phyloP scores from a whole-genome alignment of 2,888 invertebrate genomes.

The Himalopsyche kuldschensis region DNA sequence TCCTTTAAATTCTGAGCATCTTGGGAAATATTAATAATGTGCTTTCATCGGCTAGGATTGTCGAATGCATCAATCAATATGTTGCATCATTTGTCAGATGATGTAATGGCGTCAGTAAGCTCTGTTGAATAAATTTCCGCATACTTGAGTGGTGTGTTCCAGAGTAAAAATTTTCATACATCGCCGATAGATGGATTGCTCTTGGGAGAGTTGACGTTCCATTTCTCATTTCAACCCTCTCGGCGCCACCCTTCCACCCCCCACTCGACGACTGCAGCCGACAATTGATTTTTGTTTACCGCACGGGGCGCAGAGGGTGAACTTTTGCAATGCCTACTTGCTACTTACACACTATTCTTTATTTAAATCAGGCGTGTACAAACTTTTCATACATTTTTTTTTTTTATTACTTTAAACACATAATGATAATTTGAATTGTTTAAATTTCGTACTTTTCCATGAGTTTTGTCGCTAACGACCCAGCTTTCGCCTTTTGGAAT shows the following conservation, averaged over 20 bases:
- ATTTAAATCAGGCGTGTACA: not conserved
- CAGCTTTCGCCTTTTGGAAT: too few species aligned
- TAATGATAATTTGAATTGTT: too few species aligned
- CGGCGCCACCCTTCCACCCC: not conserved
- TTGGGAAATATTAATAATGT: too few species aligned
- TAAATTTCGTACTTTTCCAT: too few species aligned
- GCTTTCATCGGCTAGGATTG: not conserved
- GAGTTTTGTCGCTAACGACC: too few species aligned
- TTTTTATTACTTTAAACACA: too few species aligned
- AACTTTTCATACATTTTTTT: too few species aligned
- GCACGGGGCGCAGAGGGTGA: conserved; percentile 8
- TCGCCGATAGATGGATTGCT: conserved; percentile 20
- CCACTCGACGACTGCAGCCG: not conserved
- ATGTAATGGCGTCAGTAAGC: not conserved
- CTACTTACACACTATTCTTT: not conserved
- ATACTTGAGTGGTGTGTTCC: not conserved
- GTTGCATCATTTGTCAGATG: not conserved
- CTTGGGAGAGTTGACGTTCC: conserved; percentile 25
- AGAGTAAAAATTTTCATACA: not conserved
- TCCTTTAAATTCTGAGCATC: too few species aligned
- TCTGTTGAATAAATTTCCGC: not conserved
- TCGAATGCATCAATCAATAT: not conserved
- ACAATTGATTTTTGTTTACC: conserved; percentile 37
- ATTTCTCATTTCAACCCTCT: conserved; percentile 28
- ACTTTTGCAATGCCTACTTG: not conserved